Evolutionary conservation across 2,113 vertebrate species (phyloP).

Genomic region (Limnothrissa miodon): DNA sequence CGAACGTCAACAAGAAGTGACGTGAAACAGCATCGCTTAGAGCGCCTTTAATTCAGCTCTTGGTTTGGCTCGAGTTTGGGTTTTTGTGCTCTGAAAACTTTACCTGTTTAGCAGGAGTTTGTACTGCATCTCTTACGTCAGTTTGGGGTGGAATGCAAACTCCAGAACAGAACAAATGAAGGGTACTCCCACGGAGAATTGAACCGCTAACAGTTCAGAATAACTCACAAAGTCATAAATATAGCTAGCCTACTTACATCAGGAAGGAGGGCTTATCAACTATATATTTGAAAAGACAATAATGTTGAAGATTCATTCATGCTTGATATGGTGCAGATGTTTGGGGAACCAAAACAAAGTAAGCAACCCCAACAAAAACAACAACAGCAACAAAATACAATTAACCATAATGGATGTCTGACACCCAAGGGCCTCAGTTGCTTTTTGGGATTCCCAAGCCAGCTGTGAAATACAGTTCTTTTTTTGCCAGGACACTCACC

Average conservation of each 20-base stretch:
- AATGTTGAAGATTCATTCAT: not conserved
- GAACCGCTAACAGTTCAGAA: too few relatives aligned
- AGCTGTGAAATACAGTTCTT: not conserved
- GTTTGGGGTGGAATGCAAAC: too few relatives aligned
- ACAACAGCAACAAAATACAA: not conserved
- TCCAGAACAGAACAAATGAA: too few relatives aligned
- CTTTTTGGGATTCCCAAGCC: not conserved
- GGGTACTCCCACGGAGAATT: too few relatives aligned
- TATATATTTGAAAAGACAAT: not conserved
- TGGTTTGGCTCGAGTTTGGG: too few relatives aligned
- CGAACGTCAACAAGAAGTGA: too few relatives aligned
- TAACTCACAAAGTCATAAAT: too few relatives aligned
- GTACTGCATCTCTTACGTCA: too few relatives aligned
- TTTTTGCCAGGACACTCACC: conserved; percentile 7
- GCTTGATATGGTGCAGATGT: not conserved
- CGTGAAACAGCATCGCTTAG: too few relatives aligned
- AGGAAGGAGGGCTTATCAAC: not conserved
- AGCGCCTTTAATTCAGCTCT: too few relatives aligned
- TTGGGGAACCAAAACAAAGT: not conserved
- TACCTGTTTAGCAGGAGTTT: too few relatives aligned
- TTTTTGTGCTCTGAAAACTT: too few relatives aligned
- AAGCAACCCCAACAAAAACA: not conserved
- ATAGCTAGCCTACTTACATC: not conserved
- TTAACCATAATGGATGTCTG: not conserved
- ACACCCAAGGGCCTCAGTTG: not conserved